Evolutionary conservation across 2,888 invertebrate genomes (phyloP).

Genomic region (Bunonema sp.): DNA sequence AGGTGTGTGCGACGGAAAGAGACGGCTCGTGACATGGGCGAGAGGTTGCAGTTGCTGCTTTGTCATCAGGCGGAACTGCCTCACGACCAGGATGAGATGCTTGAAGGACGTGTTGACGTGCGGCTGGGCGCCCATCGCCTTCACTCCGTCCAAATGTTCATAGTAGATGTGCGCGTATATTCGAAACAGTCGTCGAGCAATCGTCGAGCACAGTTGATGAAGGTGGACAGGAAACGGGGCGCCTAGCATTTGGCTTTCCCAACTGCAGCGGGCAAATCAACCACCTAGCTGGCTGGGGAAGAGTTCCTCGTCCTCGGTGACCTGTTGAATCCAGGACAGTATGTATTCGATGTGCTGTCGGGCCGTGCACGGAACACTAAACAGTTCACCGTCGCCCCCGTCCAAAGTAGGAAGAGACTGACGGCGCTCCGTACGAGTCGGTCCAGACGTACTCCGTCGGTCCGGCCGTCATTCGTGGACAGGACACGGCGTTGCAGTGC

Average conservation of each 20-base stretch:
- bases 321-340: slow-evolving; percentile 99
- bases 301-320: slow-evolving; percentile 87
- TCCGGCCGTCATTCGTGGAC: slow-evolving; percentile 68
- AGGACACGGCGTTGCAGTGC: slow-evolving; percentile 89
- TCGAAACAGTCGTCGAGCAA: slow-evolving; percentile 86
- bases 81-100: slow-evolving; percentile 90
- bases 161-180: slow-evolving; percentile 99
- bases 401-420: too few relatives aligned
- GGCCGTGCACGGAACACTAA: too few relatives aligned
- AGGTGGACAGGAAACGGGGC: slow-evolving; percentile 32
- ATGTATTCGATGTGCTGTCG: slow-evolving; percentile 97
- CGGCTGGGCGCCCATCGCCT: slow-evolving; percentile 89
- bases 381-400: too few relatives aligned
- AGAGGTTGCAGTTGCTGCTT: slow-evolving; percentile 85
- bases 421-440: too few relatives aligned
- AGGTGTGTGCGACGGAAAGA: too few relatives aligned
- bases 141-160: slow-evolving; percentile 79
- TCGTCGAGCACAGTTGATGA: slow-evolving; percentile 76
- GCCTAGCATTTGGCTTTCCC: slow-evolving; percentile 12
- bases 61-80: slow-evolving; percentile 93
- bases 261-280: neutral
- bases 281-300: slow-evolving; percentile 91
- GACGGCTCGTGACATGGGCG: too few relatives aligned
- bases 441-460: too few relatives aligned
- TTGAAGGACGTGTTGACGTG: slow-evolving; percentile 98